Evolutionary conservation across 1,140 invertebrate genomes (phyloP), one percentile per base, ranked within the genome.

Genomic region (Caenorhabditis elegans): DNA sequence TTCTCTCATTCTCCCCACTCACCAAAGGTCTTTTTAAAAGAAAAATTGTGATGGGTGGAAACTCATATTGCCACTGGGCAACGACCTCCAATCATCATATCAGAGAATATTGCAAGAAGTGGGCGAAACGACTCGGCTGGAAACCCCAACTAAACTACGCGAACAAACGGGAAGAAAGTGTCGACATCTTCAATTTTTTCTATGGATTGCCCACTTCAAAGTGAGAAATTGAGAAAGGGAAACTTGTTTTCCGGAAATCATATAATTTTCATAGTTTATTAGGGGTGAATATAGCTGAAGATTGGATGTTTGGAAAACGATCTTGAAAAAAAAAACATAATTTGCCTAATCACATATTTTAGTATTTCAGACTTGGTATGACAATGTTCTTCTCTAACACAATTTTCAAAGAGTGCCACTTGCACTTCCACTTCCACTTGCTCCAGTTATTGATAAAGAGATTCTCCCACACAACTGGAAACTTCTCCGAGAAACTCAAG

Each of bases 391-490:
- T 78, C 17, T 76, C 53, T 6, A 65, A 65, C 6, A 48, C 43
- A 15, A 39, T 84, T 34, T 84, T 84, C 77, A 36, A 36, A 19
- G 82, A 82, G 19, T 55, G 49, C 22, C 36, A 76, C n/a, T n/a
- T n/a, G n/a, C n/a, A n/a, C n/a, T n/a, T n/a, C n/a, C n/a, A 28
- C 81, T 91, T 94, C 95, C 0, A 96, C 96, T 90, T 31, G 94
- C 95, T 0, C 95, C 95, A 0, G 94, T 96, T 24, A 94, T 97
- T 13, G 96, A 98, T 90, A 95, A 95, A 1, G 92, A 94, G 15
- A 96, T 97, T 89, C 91, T 98, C 22, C 84, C 84, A 4, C 22
- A 78, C n/a, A 26, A 46, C n/a, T n/a, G 82, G 8, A 46, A 39
- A 19, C 47, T 55, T 22, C 80, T 85, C 11, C 46, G 84, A 22